Evolutionary conservation across 1,140 invertebrate genomes (phyloP).

Genomic region (Hestina assimilis): DNA sequence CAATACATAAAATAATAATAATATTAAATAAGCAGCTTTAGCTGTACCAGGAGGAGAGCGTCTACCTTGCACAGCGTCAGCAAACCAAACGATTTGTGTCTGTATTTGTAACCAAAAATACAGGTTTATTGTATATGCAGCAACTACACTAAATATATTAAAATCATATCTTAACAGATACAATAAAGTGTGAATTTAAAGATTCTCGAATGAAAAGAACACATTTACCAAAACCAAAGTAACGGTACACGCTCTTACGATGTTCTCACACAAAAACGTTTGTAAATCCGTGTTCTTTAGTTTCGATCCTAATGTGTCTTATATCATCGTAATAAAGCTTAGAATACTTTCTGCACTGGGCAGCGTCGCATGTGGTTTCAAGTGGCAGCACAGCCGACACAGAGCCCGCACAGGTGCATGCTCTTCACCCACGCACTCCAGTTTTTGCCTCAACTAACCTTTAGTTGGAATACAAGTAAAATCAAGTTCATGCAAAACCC

Average conservation of each 20-base stretch:
- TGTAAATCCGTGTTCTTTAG: neutral
- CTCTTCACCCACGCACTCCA: constrained; percentile 9
- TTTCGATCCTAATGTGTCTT: neutral
- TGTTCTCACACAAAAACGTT: neutral
- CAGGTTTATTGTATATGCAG: no score
- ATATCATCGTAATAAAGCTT: neutral
- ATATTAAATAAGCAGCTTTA: no score
- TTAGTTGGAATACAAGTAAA: neutral
- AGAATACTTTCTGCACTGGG: neutral
- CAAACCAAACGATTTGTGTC: no score
- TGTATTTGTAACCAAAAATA: no score
- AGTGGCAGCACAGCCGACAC: neutral
- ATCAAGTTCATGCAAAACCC: neutral
- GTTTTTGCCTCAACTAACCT: constrained; percentile 7
- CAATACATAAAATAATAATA: no score
- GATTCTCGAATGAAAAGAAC: neutral
- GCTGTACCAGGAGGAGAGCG: no score
- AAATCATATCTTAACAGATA: no score
- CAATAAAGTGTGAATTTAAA: no score
- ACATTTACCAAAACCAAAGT: neutral
- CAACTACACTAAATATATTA: no score
- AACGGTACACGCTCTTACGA: neutral
- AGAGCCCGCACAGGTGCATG: neutral
- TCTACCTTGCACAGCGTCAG: no score
- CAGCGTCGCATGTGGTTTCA: constrained; percentile 5